Conservation (phyloP, 2,113 vertebrate genomes). For the Ceratotherium simum region DNA sequence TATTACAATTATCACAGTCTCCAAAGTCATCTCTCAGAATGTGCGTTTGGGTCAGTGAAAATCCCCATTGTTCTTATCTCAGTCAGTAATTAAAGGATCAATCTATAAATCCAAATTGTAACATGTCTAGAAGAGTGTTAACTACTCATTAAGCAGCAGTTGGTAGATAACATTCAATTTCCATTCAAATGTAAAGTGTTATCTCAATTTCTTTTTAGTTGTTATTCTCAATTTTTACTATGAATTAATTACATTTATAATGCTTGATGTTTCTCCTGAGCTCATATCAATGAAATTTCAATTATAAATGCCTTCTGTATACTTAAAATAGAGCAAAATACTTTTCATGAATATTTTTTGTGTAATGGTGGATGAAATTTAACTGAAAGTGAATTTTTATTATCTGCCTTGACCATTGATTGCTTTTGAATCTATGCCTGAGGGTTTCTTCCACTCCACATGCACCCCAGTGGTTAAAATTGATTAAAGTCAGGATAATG, state of each 20-base stretch:
- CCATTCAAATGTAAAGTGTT: background rate
- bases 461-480: background rate
- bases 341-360: background rate
- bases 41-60: background rate
- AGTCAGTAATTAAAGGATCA: slow-evolving; percentile 18
- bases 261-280: background rate
- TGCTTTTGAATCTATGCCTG: background rate
- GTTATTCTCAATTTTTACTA: slow-evolving; percentile 14
- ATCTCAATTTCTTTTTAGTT: background rate
- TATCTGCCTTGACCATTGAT: background rate
- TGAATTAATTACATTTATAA: slow-evolving; percentile 21
- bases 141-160: background rate
- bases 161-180: background rate
- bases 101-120: slow-evolving; percentile 18
- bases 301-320: background rate
- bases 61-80: background rate
- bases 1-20: background rate
- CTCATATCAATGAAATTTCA: background rate
- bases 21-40: background rate
- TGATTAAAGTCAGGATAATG: background rate
- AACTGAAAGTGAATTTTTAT: background rate
- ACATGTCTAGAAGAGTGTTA: background rate
- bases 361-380: background rate
- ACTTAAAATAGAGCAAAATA: background rate
- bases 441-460: background rate